These are phyloP conservation scores for Mareca penelope DNA, from an alignment of 2,797 vertebrate species.

Conservation along the genomic window DNA sequence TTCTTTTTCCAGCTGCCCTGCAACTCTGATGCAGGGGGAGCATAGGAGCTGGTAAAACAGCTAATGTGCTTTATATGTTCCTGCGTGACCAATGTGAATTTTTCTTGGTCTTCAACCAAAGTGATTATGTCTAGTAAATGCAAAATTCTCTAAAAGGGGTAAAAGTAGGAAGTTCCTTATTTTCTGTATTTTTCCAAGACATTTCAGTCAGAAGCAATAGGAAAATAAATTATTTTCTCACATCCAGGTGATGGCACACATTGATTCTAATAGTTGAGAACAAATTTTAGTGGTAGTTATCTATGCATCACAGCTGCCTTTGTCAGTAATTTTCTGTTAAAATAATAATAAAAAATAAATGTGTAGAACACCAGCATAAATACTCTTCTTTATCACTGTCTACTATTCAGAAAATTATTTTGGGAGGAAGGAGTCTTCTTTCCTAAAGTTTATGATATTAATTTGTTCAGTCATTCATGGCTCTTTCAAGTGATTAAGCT, in stretches of 20 bases:
- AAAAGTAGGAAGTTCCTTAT: background rate
- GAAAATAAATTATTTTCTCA: background rate
- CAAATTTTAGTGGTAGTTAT: background rate
- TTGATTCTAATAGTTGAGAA: background rate
- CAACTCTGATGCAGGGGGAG: background rate
- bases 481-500: background rate
- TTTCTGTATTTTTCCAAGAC: background rate
- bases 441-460: background rate
- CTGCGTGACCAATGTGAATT: rapidly evolving
- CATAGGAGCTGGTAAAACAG: background rate
- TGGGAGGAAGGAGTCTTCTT: background rate
- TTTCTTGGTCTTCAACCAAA: background rate
- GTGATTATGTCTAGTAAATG: background rate
- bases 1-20: background rate
- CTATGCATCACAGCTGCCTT: background rate
- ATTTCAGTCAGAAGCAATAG: background rate
- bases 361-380: background rate
- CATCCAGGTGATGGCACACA: background rate
- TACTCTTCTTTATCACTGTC: background rate
- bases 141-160: background rate
- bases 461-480: background rate
- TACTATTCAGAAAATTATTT: background rate
- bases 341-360: background rate
- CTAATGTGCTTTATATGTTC: background rate
- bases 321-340: background rate